Base-by-base conservation (phyloP, 2,797 vertebrate genomes). In the Hippoglossus hippoglossus region DNA sequence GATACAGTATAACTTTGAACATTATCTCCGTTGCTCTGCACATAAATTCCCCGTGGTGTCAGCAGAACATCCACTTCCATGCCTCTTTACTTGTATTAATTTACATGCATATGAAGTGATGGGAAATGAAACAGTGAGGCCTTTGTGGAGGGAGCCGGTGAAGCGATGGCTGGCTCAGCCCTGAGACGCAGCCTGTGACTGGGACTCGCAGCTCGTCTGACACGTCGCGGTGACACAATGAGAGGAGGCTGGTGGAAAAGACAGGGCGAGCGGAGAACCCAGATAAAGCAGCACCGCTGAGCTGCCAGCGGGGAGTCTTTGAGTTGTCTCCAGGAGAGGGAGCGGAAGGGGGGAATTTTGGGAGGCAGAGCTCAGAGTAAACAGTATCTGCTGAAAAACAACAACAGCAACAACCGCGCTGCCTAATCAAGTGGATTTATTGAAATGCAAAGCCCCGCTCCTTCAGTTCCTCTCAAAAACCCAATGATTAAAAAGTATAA, bases 281-380 rank as follows among this genome's bases (percentile, higher is more conserved):
- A 79, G 89, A 93, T 91, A 90, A 92, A 91, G 90, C 89, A 79
- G 84, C 91, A 82, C 77, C 11, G 71, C 87, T 51, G 82, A 89
- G 90, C 82, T 83, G 77, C 90, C 87, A 67, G 92, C 89, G 82
- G 92, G 94, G 89, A 88, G 91, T 89, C 91, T 91, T 89, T 93
- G 87, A 92, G 91, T 68, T 73, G 86, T 87, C 86, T 91, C 85
- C 81, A 81, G 77, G 47, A 85, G 80, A 79, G 53, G 53, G 79
- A 39, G 81, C 13, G 50, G 81, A 36, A 28, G 82, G 69, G 54
- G 54, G 68, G 60, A 24, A 76, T 87, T 90, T 87, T 74, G 81
- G 87, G 81, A 83, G 69, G 83, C 81, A 86, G 73, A 68, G 82
- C 81, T 82, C 68, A 71, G 80, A 82, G 82, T 91, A 90, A 92